Evolutionary conservation across 2,888 invertebrate species (phyloP).

Genomic region (Nycteola revayana): DNA sequence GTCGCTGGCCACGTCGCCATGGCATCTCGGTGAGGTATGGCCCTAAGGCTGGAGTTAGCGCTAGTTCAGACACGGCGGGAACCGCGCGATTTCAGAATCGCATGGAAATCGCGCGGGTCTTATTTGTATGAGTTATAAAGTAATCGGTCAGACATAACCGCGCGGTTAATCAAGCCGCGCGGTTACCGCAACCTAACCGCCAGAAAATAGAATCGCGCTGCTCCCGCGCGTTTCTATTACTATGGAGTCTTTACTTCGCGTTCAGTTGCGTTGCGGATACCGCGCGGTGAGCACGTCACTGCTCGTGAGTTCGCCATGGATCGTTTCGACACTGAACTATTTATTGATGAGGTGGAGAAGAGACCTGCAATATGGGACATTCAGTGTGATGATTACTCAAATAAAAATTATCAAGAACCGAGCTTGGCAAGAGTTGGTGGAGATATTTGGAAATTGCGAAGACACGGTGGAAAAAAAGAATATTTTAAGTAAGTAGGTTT

Average conservation of each 20-base stretch:
- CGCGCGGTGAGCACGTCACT: constrained; percentile 25
- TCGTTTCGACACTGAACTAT: constrained; percentile 30
- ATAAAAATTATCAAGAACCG: constrained; percentile 25
- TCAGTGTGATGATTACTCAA: constrained; percentile 27
- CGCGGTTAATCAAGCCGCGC: constrained; percentile 23
- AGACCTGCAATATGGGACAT: constrained; percentile 29
- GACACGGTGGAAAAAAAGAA: constrained; percentile 21
- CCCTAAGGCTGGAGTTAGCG: constrained; percentile 6
- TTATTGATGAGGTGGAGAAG: constrained; percentile 28
- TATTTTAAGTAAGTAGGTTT: constrained; percentile 22
- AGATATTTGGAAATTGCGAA: constrained; percentile 19
- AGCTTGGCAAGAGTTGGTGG: constrained; percentile 28
- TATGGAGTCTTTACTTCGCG: constrained; percentile 23
- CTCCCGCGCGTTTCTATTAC: constrained; percentile 26
- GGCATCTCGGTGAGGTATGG: no score
- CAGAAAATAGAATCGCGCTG: constrained; percentile 25
- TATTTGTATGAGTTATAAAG: constrained; percentile 19
- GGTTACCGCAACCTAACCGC: constrained; percentile 26
- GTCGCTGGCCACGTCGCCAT: constrained; percentile 6
- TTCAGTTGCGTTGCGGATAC: constrained; percentile 30
- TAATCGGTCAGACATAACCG: constrained; percentile 19
- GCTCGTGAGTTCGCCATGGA: constrained; percentile 19
- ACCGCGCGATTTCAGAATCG: constrained; percentile 19
- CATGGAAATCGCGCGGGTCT: constrained; percentile 19
- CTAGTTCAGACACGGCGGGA: constrained; percentile 23